These are phyloP conservation scores for Ennomos erosarius DNA, from an alignment of 2,888 invertebrate species.

Conservation along the genomic window DNA sequence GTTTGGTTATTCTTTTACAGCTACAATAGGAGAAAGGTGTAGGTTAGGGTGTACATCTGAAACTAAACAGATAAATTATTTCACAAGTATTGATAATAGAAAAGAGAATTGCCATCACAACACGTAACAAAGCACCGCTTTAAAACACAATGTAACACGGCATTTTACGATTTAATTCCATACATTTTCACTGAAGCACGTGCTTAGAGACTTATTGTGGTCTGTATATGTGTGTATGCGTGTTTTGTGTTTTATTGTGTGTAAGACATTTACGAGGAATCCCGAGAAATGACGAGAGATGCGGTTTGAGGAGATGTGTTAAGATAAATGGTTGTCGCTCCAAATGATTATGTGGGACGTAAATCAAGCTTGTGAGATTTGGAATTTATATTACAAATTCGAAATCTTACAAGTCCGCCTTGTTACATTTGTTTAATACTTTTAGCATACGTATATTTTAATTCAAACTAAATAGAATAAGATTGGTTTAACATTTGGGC, in stretches of 20 bases:
- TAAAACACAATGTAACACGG: conserved; percentile 50
- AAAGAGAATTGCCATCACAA: conserved; percentile 19
- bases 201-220: conserved; percentile 45
- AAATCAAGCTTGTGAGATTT: conserved; percentile 19
- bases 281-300: conserved; percentile 18
- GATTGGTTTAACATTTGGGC: too few relatives aligned
- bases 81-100: too few relatives aligned
- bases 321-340: conserved; percentile 25
- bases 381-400: conserved; percentile 14
- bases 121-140: conserved; percentile 37
- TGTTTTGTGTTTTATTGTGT: conserved; percentile 24
- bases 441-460: too few relatives aligned
- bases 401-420: background rate
- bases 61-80: too few relatives aligned
- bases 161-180: conserved; percentile 59
- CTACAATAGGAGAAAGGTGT: too few relatives aligned
- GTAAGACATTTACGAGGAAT: conserved; percentile 19
- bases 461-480: too few relatives aligned
- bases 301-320: conserved; percentile 28
- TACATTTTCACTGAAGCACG: conserved; percentile 48
- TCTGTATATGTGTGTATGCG: conserved; percentile 18
- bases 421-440: too few relatives aligned
- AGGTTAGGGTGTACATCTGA: too few relatives aligned
- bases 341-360: conserved; percentile 20
- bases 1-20: too few relatives aligned